Base-by-base conservation (phyloP, 2,888 invertebrate species). In the Hartigia nigra region DNA sequence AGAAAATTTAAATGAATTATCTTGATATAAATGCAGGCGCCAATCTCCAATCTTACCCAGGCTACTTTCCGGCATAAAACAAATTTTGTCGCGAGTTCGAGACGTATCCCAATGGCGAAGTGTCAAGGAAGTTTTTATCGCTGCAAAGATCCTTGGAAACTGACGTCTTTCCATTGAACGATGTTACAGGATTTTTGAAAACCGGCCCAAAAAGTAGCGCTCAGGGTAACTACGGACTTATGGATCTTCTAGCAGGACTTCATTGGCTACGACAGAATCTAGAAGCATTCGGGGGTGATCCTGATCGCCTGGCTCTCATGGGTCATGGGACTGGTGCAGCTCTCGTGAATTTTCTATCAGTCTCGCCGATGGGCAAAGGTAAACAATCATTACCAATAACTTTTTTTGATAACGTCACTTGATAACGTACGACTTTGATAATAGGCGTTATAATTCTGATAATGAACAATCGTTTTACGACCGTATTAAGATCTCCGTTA, bases 281-380 rank as follows among this genome's bases (percentile, higher is more conserved):
- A 80, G 97, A 96, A 4, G 96, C 97, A 1, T 99, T 99, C 91
- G 98, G 98, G 34, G 99, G 99, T 31, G 98, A 99, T 93, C 96
- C 98, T 9, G 95, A 97, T 90, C 94, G 96, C 84, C 96, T 99
- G 81, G 98, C 98, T 0, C 93, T 99, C 82, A 95, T 99, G 94
- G 99, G 99, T 3, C 98, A 99, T 91, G 98, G 98, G 37, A 97
- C 98, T 37, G 99, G 99, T 11, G 99, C 99, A 12, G 98, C 98
- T 1, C 94, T 99, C 76, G 98, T 98, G 85, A 99, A 99, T 93
- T 96, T 99, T 89, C 95, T 99, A 80, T 96, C 98, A 85, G 96
- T 99, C 69, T 98, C 99, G 69, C 98, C 99, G 32, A 97, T 98
- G 86, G 96, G 97, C 76, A 96, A 96, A 95, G 98, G 98, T 98